phyloP scores from a whole-genome alignment of 1,140 invertebrate genomes.

The Cotesia typhae region DNA sequence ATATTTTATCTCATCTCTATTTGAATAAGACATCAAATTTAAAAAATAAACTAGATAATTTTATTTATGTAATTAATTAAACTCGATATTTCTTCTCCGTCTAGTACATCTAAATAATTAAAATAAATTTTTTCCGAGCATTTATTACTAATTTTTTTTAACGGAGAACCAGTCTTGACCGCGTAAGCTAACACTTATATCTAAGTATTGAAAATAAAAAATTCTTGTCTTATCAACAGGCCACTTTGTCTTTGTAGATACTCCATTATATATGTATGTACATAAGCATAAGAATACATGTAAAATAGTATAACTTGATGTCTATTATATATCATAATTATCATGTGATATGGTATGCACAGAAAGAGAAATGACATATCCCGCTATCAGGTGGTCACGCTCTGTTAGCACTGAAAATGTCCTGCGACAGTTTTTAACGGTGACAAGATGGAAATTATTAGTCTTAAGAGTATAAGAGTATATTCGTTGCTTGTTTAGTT shows the following conservation, averaged over 20 bases:
- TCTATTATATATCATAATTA: slow-evolving; percentile 10
- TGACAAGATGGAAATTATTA: slow-evolving; percentile 13
- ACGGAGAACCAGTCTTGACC: background rate
- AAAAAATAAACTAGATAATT: too few relatives aligned
- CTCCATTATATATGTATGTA: background rate
- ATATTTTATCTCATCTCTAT: too few relatives aligned
- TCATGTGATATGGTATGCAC: too few relatives aligned
- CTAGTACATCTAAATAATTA: too few relatives aligned
- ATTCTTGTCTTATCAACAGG: background rate
- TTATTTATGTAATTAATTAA: too few relatives aligned
- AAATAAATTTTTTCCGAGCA: too few relatives aligned
- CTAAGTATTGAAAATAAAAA: background rate
- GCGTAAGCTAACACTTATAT: slow-evolving; percentile 1
- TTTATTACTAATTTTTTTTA: background rate
- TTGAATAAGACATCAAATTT: too few relatives aligned
- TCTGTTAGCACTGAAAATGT: slow-evolving; percentile 12
- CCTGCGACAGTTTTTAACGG: background rate
- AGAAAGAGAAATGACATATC: slow-evolving; percentile 14
- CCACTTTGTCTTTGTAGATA: background rate
- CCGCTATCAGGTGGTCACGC: slow-evolving; percentile 22
- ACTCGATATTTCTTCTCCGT: too few relatives aligned
- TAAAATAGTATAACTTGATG: background rate
- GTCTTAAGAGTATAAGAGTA: background rate
- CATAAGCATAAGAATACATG: background rate
- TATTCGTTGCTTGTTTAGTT: background rate